Base-by-base conservation (phyloP, 2,888 invertebrate genomes). In the Adelognathus sp. region DNA sequence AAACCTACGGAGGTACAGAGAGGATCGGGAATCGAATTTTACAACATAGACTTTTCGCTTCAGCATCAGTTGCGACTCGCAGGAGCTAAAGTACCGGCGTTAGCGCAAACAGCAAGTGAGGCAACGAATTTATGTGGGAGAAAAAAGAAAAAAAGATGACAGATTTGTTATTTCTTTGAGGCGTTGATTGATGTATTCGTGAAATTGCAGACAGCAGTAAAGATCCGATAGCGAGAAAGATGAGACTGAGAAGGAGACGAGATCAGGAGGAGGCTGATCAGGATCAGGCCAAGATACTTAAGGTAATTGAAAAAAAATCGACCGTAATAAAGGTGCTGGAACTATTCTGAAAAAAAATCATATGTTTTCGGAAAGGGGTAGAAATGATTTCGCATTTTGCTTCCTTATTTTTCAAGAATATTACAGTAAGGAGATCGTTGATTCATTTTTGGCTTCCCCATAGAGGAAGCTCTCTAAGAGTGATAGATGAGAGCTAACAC, bases 21-120 rank as follows among this genome's bases (percentile, higher is more conserved):
- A 79, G 96, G 97, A 1, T 93, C 96, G 44, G 97, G 97, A 0
- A 92, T 97, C 60, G 97, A 97, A 89, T 99, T 97, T 92, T 99
- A 99, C 92, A 99, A 99, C 89, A 98, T 99, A 74, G 99, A 99
- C 93, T 99, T 99, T 93, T 98, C 99, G 0, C 93, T 99, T 80
- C 98, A 98, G 93, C 96, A 98, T 86, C 99, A 99, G 91, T 92
- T 99, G 70, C 94, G 97, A 81, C 92, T 98, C 81, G 98, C 98
- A 18, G 98, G 98, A 0, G 98, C 98, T 0, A 95, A 95, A 76
- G 95, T 96, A 6, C 96, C 96, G 1, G 94, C 95, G 67, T 95
- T 96, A 1, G 93, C 94, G 6, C 94, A 96, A 41, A 93, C 95
- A 6, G 94, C 94, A 79, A 94, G 96, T 96, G 88, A 92, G 93